These are phyloP conservation scores for Dyspetes luteomarginatus DNA, from an alignment of 2,888 invertebrate species.

Conservation along the genomic window DNA sequence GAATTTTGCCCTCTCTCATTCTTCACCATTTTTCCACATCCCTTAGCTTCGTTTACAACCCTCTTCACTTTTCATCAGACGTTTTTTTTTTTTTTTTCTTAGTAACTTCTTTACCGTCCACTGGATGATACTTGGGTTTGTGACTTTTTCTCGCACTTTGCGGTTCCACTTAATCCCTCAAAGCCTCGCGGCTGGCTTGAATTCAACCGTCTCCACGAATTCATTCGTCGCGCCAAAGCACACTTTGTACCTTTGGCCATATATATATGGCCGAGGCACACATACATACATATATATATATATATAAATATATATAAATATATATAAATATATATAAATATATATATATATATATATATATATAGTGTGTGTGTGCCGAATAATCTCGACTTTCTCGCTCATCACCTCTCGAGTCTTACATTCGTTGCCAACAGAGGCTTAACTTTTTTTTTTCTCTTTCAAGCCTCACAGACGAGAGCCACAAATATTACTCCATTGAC, in stretches of 20 bases:
- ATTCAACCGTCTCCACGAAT: background rate
- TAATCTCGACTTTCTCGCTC: constrained; percentile 29
- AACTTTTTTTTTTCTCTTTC: background rate
- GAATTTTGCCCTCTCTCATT: background rate
- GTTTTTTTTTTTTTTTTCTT: constrained; percentile 31
- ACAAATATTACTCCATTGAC: constrained; percentile 23
- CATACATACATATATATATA: too few species aligned
- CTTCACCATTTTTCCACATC: background rate
- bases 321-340: too few species aligned
- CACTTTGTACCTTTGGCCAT: background rate
- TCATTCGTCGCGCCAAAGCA: background rate
- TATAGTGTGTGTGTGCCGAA: constrained; percentile 7
- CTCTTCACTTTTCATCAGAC: constrained; percentile 45
- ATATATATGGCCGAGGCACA: too few species aligned
- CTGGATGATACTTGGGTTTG: background rate
- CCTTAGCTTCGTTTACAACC: constrained; percentile 11
- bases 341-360: constrained; percentile 3
- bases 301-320: too few species aligned
- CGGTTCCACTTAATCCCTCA: constrained; percentile 18
- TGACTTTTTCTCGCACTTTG: constrained; percentile 19
- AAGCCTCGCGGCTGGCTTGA: constrained; percentile 21
- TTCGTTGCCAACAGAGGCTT: background rate
- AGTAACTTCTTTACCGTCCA: background rate
- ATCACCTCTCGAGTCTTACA: constrained; percentile 1
- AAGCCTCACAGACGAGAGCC: background rate